Conservation (phyloP, 2,797 vertebrate species). For the Neosilurus mollespiculum region DNA sequence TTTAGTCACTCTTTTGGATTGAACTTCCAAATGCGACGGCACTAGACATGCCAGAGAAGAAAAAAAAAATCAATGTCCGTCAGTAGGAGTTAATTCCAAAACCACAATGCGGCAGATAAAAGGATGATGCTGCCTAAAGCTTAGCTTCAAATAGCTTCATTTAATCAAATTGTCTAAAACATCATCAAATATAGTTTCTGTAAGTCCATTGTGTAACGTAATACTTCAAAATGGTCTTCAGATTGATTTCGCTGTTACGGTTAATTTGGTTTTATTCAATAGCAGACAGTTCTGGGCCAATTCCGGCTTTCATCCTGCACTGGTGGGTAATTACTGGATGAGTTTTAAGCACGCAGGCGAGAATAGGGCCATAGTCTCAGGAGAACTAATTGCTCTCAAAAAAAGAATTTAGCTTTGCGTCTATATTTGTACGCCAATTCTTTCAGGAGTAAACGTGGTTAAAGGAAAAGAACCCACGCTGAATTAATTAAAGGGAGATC, state of each 20-base stretch:
- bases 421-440: not conserved
- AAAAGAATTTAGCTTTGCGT: not conserved
- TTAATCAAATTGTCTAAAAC: conserved; percentile 26
- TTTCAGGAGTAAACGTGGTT: not conserved
- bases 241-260: conserved; percentile 14
- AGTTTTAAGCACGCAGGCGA: not conserved
- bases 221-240: conserved; percentile 12
- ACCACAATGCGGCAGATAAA: not conserved
- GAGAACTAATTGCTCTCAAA: not conserved
- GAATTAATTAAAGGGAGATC: not conserved
- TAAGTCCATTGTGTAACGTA: conserved; percentile 14
- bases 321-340: conserved; percentile 5
- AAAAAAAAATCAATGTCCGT: conserved; percentile 23
- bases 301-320: conserved; percentile 2
- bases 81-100: conserved; percentile 11
- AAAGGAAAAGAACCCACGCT: not conserved
- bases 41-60: not conserved
- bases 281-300: conserved; percentile 7
- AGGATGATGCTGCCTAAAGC: not conserved
- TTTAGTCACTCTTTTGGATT: not conserved
- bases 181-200: conserved; percentile 14
- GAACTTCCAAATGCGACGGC: not conserved
- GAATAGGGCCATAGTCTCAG: not conserved
- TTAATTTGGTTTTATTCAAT: conserved; percentile 16
- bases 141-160: conserved; percentile 7